Conservation (phyloP, 2,113 vertebrate genomes). For the Malurus cyaneus region DNA sequence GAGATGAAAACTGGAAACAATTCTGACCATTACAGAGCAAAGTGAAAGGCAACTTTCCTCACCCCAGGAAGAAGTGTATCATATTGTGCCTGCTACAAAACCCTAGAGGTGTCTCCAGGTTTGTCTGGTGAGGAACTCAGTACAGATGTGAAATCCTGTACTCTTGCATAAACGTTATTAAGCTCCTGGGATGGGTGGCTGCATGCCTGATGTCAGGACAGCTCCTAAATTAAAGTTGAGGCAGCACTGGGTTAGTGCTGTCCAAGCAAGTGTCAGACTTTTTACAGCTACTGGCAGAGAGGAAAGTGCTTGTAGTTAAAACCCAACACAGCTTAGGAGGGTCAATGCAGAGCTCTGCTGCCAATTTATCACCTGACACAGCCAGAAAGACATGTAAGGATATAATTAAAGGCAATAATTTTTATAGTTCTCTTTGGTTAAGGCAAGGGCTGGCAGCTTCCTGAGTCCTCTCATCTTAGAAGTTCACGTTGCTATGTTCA, state of each 20-base stretch:
- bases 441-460: not conserved
- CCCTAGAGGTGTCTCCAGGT: not conserved
- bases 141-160: not conserved
- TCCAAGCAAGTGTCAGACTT: not conserved
- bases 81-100: not conserved
- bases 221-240: not conserved
- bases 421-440: slow-evolving; percentile 36
- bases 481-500: not conserved
- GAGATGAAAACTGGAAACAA: not conserved
- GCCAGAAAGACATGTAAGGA: not conserved
- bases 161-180: not conserved
- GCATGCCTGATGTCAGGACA: not conserved
- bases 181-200: not conserved
- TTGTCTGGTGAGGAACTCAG: not conserved
- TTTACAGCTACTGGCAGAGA: not conserved
- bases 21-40: not conserved
- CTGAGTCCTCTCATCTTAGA: not conserved
- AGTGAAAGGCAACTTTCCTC: not conserved
- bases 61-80: not conserved
- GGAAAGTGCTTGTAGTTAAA: not conserved
- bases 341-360: not conserved
- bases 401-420: not conserved
- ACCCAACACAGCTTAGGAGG: not conserved
- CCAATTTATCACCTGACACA: not conserved
- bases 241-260: not conserved